Evolutionary conservation across 2,888 invertebrate genomes (phyloP).

Genomic region (Leucozona laternaria): DNA sequence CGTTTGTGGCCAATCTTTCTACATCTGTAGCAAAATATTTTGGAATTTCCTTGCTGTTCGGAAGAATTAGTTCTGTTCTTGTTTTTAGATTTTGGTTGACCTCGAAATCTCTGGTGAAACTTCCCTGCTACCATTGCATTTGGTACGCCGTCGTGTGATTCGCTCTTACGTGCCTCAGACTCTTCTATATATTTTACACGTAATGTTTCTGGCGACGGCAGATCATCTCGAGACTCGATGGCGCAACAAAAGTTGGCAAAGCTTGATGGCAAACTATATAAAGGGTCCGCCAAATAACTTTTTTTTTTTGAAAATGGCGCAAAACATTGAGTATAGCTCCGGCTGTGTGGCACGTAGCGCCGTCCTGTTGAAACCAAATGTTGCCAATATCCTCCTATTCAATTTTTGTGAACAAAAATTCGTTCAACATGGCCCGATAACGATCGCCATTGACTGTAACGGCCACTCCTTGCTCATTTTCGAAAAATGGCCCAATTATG

Average conservation of each 20-base stretch:
- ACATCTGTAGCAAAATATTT: neutral
- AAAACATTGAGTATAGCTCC: too few species aligned
- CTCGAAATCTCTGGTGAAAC: neutral
- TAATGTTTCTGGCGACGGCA: neutral
- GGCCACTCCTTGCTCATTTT: too few species aligned
- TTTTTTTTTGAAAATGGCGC: too few species aligned
- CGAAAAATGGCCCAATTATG: too few species aligned
- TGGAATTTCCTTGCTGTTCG: neutral
- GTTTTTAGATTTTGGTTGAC: neutral
- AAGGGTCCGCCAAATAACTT: too few species aligned
- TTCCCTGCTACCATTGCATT: neutral
- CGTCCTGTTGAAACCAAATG: too few species aligned
- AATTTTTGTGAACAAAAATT: too few species aligned
- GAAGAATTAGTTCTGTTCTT: neutral
- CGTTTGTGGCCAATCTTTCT: neutral
- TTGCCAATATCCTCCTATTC: too few species aligned
- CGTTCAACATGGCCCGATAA: too few species aligned
- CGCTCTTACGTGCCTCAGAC: neutral
- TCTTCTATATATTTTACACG: neutral
- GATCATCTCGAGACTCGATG: neutral
- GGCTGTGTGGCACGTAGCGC: too few species aligned
- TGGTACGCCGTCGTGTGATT: neutral
- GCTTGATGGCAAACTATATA: slow-evolving; percentile 1
- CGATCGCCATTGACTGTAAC: too few species aligned
- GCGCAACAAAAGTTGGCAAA: slow-evolving; percentile 4